Evolutionary conservation across 2,797 vertebrate species (phyloP).

Genomic region (Cetoscarus ocellatus): DNA sequence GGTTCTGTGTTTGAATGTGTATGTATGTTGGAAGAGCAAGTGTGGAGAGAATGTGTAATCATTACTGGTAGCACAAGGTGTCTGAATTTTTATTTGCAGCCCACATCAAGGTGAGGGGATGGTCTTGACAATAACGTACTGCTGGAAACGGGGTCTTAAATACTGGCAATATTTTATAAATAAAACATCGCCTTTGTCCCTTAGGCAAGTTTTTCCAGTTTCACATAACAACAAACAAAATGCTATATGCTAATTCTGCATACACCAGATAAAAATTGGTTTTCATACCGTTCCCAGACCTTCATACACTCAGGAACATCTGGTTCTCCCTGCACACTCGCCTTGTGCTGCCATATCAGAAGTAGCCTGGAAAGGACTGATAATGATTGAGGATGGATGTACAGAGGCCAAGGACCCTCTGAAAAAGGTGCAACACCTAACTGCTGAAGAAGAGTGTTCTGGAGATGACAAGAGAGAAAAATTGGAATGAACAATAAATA

Average conservation of each 20-base stretch:
- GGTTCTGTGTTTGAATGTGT: too few relatives aligned
- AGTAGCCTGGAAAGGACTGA: slow-evolving; percentile 96
- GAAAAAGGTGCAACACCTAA: slow-evolving; percentile 95
- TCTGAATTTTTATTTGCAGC: too few relatives aligned
- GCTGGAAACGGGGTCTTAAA: too few relatives aligned
- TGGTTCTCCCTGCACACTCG: slow-evolving; percentile 91
- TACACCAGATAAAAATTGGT: background rate
- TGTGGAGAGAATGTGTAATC: too few relatives aligned
- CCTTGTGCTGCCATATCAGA: slow-evolving; percentile 98
- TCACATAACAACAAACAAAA: background rate
- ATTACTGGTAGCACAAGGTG: too few relatives aligned
- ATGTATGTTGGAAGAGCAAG: too few relatives aligned
- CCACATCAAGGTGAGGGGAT: too few relatives aligned
- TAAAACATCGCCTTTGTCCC: too few relatives aligned
- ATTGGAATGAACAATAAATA: background rate
- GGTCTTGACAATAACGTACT: too few relatives aligned
- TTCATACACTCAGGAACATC: slow-evolving; percentile 97
- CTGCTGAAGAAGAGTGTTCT: slow-evolving; percentile 97
- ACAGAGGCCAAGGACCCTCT: slow-evolving; percentile 97
- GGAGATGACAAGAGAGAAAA: slow-evolving; percentile 49
- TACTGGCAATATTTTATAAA: too few relatives aligned
- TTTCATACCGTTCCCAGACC: slow-evolving; percentile 95
- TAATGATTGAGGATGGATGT: slow-evolving; percentile 96
- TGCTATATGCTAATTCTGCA: background rate
- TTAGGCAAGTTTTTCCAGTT: too few relatives aligned